These are phyloP conservation scores for Ornithorhynchus anatinus DNA, from an alignment of 2,113 vertebrate genomes.

Conservation along the genomic window DNA sequence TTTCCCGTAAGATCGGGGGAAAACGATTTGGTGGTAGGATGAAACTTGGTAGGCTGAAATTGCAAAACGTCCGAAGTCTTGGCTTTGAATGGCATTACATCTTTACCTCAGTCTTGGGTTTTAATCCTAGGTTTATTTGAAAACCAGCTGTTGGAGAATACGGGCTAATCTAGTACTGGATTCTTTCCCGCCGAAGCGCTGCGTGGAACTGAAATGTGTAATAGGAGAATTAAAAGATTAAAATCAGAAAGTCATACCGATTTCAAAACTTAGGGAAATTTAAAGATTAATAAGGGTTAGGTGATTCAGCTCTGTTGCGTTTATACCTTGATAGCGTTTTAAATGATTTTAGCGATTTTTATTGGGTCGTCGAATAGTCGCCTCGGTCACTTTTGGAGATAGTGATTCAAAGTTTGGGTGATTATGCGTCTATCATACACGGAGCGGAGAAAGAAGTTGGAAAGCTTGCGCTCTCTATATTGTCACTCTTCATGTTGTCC, in stretches of 20 bases:
- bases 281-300: conserved; percentile 11
- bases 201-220: background rate
- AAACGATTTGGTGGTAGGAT: too few relatives aligned
- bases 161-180: too few relatives aligned
- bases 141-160: background rate
- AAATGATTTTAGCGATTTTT: conserved; percentile 54
- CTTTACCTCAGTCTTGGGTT: conserved; percentile 15
- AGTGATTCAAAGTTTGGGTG: conserved; percentile 60
- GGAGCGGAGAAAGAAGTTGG: conserved; percentile 56
- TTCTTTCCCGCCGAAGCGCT: background rate
- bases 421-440: conserved; percentile 62
- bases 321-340: conserved; percentile 60
- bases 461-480: conserved; percentile 64
- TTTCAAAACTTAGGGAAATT: conserved; percentile 29
- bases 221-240: background rate
- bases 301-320: conserved; percentile 19
- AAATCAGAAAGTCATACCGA: conserved; percentile 14
- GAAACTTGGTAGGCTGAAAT: too few relatives aligned
- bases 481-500: conserved; percentile 72
- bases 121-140: conserved; percentile 6
- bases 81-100: conserved; percentile 3
- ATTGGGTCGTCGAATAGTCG: conserved; percentile 58
- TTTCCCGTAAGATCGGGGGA: too few relatives aligned
- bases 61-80: too few relatives aligned
- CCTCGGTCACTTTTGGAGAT: conserved; percentile 49